phyloP scores from a whole-genome alignment of 2,797 vertebrate genomes.

The Characodon lateralis region DNA sequence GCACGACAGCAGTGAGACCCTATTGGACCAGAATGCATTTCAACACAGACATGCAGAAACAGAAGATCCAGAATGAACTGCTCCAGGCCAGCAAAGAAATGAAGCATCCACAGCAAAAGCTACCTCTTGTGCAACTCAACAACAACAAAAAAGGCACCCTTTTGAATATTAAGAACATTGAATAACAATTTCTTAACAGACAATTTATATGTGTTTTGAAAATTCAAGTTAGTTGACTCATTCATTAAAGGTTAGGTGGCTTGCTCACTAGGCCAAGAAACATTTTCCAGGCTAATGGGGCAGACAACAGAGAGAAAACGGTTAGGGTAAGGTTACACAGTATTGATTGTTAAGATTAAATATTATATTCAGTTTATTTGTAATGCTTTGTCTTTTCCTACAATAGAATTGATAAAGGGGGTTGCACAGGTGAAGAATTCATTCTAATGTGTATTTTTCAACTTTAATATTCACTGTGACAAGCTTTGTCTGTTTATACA shows the following conservation, averaged over 20 bases:
- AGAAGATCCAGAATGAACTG: constrained; percentile 54
- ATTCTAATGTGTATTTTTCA: constrained; percentile 74
- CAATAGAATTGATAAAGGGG: constrained; percentile 72
- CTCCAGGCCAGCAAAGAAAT: constrained; percentile 32
- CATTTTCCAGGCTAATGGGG: constrained; percentile 7
- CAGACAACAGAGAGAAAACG: neutral
- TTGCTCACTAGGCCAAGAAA: constrained; percentile 30
- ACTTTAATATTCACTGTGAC: constrained; percentile 70
- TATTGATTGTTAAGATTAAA: constrained; percentile 44
- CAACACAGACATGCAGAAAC: constrained; percentile 34
- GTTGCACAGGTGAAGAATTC: constrained; percentile 68
- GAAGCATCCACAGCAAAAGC: constrained; percentile 37
- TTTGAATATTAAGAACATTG: constrained; percentile 5
- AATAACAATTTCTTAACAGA: neutral
- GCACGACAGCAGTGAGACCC: constrained; percentile 30
- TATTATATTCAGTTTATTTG: constrained; percentile 71
- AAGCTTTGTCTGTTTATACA: constrained; percentile 72
- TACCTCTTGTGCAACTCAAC: neutral
- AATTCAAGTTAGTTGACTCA: neutral
- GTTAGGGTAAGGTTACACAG: neutral
- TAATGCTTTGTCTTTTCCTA: constrained; percentile 70
- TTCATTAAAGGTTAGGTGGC: constrained; percentile 5
- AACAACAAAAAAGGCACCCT: constrained; percentile 63
- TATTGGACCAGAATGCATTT: constrained; percentile 39
- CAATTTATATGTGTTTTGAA: constrained; percentile 15